Conservation (phyloP, 2,113 vertebrate genomes). For the Nipponia nippon region DNA sequence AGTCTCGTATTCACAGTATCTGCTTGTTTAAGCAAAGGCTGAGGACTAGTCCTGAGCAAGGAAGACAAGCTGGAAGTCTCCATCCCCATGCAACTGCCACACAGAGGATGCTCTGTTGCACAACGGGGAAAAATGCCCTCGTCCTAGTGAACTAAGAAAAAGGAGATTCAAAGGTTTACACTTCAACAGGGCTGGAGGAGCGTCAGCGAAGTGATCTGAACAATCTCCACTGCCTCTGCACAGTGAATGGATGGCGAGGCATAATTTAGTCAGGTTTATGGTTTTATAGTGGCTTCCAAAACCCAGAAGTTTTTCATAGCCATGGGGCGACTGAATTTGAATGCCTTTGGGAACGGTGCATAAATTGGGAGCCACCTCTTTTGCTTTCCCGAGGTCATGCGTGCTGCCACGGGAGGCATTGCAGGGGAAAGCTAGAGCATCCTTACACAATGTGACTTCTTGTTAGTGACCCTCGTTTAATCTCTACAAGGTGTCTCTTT, state of each 20-base stretch:
- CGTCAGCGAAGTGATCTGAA: not conserved
- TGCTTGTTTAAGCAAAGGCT: not conserved
- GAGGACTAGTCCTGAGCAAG: not conserved
- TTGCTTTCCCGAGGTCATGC: not conserved
- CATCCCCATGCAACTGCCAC: not conserved
- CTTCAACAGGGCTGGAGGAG: not conserved
- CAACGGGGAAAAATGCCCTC: not conserved
- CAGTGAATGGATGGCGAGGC: accelerated
- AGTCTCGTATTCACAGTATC: not conserved
- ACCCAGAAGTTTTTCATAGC: not conserved
- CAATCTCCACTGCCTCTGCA: not conserved
- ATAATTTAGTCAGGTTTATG: not conserved
- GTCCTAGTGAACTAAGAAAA: not conserved
- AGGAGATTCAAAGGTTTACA: not conserved
- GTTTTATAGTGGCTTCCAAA: not conserved
- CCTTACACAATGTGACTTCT: not conserved
- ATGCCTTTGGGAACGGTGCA: not conserved
- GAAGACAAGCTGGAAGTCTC: not conserved
- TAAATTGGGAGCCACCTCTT: not conserved
- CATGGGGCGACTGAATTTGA: not conserved
- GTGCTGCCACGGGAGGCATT: not conserved
- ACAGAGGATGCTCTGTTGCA: not conserved
- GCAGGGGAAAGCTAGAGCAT: not conserved
- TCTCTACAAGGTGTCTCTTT: not conserved
- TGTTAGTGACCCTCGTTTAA: not conserved